Evolutionary conservation across 2,888 invertebrate genomes (phyloP).

Genomic region (Orthonevra nobilis): DNA sequence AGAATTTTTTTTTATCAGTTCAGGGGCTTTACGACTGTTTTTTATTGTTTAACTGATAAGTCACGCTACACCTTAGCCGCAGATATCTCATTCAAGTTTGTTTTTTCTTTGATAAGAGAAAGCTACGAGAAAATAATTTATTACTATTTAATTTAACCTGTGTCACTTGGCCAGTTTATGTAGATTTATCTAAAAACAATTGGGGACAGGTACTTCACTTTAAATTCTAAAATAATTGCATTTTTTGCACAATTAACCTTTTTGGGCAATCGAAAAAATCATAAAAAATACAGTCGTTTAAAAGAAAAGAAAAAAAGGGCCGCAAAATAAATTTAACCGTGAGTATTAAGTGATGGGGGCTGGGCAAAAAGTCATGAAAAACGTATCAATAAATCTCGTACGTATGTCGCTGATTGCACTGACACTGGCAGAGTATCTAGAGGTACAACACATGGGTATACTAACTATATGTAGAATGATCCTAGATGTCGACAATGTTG

Average conservation of each 20-base stretch:
- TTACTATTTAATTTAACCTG: slow-evolving; percentile 32
- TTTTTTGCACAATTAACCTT: neutral
- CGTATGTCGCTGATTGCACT: slow-evolving; percentile 31
- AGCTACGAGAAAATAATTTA: too few relatives aligned
- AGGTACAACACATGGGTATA: slow-evolving; percentile 32
- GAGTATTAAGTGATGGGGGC: too few relatives aligned
- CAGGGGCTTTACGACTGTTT: slow-evolving; percentile 53
- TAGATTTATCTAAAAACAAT: too few relatives aligned
- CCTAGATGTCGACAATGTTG: slow-evolving; percentile 61
- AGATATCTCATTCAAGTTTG: slow-evolving; percentile 48
- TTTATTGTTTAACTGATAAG: slow-evolving; percentile 58
- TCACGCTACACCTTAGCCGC: slow-evolving; percentile 50
- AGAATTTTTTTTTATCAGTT: slow-evolving; percentile 37
- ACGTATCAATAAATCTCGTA: slow-evolving; percentile 55
- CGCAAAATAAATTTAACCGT: too few relatives aligned
- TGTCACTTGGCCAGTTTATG: slow-evolving; percentile 17
- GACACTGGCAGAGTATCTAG: slow-evolving; percentile 39
- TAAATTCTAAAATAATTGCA: too few relatives aligned
- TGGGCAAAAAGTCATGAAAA: slow-evolving; percentile 37
- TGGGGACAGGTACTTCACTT: too few relatives aligned
- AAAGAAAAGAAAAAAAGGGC: too few relatives aligned
- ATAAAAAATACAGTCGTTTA: too few relatives aligned
- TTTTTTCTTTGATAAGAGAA: slow-evolving; percentile 50
- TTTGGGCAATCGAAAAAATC: too few relatives aligned
- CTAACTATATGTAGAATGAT: slow-evolving; percentile 65